phyloP scores from a whole-genome alignment of 2,888 invertebrate genomes.

The Spisula subtruncata region DNA sequence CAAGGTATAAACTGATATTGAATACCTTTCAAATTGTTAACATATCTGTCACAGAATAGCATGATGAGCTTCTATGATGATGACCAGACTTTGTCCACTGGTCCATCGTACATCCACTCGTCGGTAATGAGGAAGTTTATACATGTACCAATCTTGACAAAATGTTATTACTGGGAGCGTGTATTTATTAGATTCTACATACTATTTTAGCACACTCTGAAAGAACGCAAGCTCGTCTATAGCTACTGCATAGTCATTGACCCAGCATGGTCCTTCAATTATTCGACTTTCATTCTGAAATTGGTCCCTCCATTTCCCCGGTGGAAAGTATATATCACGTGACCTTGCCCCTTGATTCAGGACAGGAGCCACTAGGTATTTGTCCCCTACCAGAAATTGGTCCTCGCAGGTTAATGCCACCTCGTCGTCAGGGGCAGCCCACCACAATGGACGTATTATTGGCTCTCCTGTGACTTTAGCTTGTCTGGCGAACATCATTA shows the following conservation, averaged over 20 bases:
- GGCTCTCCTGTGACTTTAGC: constrained; percentile 89
- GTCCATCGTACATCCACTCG: no score
- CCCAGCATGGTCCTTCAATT: constrained; percentile 15
- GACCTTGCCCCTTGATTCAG: constrained; percentile 80
- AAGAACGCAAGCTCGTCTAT: constrained; percentile 80
- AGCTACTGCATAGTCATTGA: constrained; percentile 50
- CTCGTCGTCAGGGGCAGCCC: constrained; percentile 94
- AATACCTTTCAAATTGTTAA: no score
- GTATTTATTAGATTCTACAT: no score
- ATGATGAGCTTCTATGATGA: no score
- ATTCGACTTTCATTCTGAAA: constrained; percentile 20
- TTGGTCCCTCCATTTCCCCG: constrained; percentile 77
- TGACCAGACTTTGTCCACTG: no score
- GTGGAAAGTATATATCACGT: constrained; percentile 83
- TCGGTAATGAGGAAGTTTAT: no score
- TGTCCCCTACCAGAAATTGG: constrained; percentile 85
- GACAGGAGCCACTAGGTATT: constrained; percentile 86
- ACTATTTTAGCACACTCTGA: background rate
- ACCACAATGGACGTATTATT: constrained; percentile 96
- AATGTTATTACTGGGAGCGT: no score
- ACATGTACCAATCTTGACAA: no score
- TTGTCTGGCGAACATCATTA: constrained; percentile 80
- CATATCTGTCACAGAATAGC: no score
- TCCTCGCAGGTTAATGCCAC: constrained; percentile 94
- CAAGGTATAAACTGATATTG: no score